phyloP scores from a whole-genome alignment of 2,888 invertebrate genomes.

The Apocheima hispidaria region DNA sequence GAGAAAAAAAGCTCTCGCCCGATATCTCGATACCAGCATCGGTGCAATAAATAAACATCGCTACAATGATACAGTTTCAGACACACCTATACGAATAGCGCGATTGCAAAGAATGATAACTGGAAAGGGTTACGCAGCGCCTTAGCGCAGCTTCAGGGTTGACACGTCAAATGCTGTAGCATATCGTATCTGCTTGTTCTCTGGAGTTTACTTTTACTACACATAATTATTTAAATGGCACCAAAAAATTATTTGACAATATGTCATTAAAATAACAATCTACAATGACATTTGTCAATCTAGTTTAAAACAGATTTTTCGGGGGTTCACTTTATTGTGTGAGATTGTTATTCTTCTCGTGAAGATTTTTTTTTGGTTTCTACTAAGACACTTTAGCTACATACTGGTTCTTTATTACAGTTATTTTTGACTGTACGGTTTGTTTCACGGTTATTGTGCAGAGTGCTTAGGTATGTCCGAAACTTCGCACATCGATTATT shows the following conservation, averaged over 20 bases:
- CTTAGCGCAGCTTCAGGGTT: too few relatives aligned
- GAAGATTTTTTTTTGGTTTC: too few relatives aligned
- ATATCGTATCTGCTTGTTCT: too few relatives aligned
- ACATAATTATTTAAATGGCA: too few relatives aligned
- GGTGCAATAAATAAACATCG: slow-evolving; percentile 80
- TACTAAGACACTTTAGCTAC: too few relatives aligned
- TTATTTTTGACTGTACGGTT: background rate
- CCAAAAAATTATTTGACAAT: too few relatives aligned
- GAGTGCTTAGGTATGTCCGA: slow-evolving; percentile 16
- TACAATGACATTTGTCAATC: too few relatives aligned
- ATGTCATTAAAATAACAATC: too few relatives aligned
- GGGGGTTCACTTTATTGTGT: too few relatives aligned
- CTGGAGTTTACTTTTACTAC: too few relatives aligned
- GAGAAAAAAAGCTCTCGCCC: slow-evolving; percentile 59
- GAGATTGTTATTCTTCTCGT: too few relatives aligned
- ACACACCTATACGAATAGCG: slow-evolving; percentile 11
- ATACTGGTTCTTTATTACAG: background rate
- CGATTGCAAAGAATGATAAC: background rate
- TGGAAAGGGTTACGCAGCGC: background rate
- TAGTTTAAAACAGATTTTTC: too few relatives aligned
- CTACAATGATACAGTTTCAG: slow-evolving; percentile 64
- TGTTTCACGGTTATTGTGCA: background rate
- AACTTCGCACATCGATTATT: slow-evolving; percentile 73
- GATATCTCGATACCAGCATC: slow-evolving; percentile 68
- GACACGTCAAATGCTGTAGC: background rate